Conservation (phyloP, 2,888 invertebrate species). For the Volucella zonaria region DNA sequence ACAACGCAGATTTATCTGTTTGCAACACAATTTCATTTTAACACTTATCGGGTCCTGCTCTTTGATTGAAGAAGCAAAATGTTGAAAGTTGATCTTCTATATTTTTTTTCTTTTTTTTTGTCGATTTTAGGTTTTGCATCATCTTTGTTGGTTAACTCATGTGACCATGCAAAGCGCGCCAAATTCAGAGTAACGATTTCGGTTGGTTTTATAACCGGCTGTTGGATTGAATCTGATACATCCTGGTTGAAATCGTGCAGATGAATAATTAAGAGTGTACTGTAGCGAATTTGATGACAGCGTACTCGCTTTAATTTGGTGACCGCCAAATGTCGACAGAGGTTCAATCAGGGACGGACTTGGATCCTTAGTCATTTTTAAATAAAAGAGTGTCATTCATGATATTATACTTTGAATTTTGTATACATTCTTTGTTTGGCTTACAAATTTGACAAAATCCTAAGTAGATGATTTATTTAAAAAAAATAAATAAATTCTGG, state of each 20-base stretch:
- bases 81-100: constrained; percentile 21
- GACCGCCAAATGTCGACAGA: too few relatives aligned
- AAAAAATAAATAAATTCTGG: too few relatives aligned
- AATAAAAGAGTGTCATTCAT: too few relatives aligned
- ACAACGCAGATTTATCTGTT: constrained; percentile 42
- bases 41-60: constrained; percentile 31
- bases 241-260: constrained; percentile 30
- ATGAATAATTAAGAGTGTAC: background rate
- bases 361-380: too few relatives aligned
- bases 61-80: constrained; percentile 1
- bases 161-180: constrained; percentile 48
- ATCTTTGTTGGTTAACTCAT: constrained; percentile 7
- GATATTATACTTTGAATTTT: too few relatives aligned
- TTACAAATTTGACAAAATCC: too few relatives aligned
- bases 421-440: too few relatives aligned
- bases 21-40: constrained; percentile 57
- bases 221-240: background rate
- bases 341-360: too few relatives aligned
- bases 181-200: background rate
- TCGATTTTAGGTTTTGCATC: constrained; percentile 37
- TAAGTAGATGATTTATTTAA: too few relatives aligned
- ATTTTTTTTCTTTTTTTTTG: background rate
- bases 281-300: background rate
- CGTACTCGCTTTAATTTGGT: too few relatives aligned
- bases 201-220: constrained; percentile 36